Base-by-base conservation (phyloP, 37 sponge, comb jelly and placozoan genomes). In the Amphimedon queenslandica region DNA sequence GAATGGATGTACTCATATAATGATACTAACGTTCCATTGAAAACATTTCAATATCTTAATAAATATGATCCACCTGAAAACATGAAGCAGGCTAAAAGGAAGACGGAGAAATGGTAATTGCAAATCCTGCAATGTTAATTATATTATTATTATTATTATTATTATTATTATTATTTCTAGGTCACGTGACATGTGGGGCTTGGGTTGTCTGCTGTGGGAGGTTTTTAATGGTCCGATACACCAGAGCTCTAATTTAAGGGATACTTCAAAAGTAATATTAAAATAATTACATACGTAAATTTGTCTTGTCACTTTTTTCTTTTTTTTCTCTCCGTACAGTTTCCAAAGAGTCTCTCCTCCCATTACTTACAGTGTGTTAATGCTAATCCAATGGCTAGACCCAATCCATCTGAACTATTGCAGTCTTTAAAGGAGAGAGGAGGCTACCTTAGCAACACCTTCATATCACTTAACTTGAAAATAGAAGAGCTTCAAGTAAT, bases 171-270 rank as follows among this genome's bases (percentile, higher is more conserved):
- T 18, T 2, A 20, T 72, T 21, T 57, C n/a, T 56, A 88, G 86
- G 85, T 87, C 92, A 18, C 67, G 74, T 30, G 99, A 97, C 63
- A 72, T 91, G 77, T 94, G 94, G 94, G 86, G 86, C 0, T 69
- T 97, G 31, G 99, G 99, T 0, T 88, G 92, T 67, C 72, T 97
- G 53, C 69, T 97, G 32, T 94, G 92, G 91, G 95, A 97, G 71
- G 58, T 96, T 37, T 89, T 71, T 80, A 95, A 92, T 75, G 96
- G 96, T 5, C 69, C 77, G 31, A 66, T 95, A 31, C 42, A 74
- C 20, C 74, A 85, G 56, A 47, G 40, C 18, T 77, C 93, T 16
- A 47, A 77, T 33, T 80, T 95, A 6, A 88, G 77, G 58, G 83
- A 72, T 67, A 85, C 91, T 5, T 25, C 70, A 39, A 93, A 93